Conservation (phyloP, 2,888 invertebrate species). For the Panzeria rudis region DNA sequence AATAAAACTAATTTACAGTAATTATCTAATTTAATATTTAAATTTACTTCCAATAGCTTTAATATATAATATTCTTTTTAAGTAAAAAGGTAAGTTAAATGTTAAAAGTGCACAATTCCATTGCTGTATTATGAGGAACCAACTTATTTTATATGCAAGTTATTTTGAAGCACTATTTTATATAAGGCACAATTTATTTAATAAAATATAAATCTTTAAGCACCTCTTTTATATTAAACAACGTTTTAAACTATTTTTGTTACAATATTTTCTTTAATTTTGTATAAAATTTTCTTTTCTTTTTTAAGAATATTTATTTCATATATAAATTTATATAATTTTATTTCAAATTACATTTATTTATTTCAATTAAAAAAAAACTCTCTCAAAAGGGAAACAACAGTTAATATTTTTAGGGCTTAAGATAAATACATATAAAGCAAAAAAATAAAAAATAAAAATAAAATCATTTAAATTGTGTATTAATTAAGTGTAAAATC, state of each 20-base stretch:
- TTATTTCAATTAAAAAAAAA: constrained; percentile 4
- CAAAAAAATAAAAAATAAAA: neutral
- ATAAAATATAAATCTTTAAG: constrained; percentile 21
- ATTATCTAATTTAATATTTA: neutral
- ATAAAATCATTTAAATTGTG: constrained; percentile 12
- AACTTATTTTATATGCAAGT: constrained; percentile 37
- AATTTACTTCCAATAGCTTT: neutral
- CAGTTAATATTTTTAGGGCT: constrained; percentile 41
- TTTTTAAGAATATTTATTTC: constrained; percentile 12
- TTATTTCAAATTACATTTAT: constrained; percentile 27
- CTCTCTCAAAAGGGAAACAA: constrained; percentile 49
- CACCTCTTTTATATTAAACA: constrained; percentile 30
- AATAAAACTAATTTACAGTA: neutral
- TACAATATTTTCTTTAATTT: constrained; percentile 39
- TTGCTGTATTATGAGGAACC: neutral
- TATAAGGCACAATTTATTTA: constrained; percentile 1
- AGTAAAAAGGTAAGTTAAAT: constrained; percentile 44
- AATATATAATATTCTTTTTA: neutral
- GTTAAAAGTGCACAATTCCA: neutral
- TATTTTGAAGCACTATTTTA: constrained; percentile 20
- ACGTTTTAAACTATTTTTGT: constrained; percentile 34
- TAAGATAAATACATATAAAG: constrained; percentile 34
- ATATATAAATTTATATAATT: constrained; percentile 47
- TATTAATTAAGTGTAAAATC: constrained; percentile 44
- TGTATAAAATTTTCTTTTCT: constrained; percentile 33